Conservation (phyloP, 2,797 vertebrate genomes). For the Myioborus melanocephalus region DNA sequence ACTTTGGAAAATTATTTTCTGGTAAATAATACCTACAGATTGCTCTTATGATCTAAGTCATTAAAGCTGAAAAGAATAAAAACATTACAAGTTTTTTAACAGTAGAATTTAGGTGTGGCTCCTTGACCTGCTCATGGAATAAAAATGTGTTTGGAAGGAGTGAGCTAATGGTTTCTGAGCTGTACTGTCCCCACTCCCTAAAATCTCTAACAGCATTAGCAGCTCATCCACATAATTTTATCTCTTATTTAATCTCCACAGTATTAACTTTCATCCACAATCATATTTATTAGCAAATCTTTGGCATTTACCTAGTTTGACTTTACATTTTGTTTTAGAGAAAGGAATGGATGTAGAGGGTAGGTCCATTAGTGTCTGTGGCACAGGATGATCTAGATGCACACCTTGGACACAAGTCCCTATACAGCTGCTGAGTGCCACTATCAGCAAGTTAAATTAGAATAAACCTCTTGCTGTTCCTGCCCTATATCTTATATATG, state of each 20-base stretch:
- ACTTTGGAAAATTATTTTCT: not conserved
- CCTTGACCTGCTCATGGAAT: not conserved
- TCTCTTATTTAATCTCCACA: not conserved
- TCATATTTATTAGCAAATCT: not conserved
- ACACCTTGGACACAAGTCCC: not conserved
- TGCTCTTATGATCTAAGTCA: not conserved
- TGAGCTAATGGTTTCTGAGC: slow-evolving; percentile 7
- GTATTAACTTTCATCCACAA: not conserved
- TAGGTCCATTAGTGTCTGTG: not conserved
- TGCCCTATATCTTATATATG: not conserved
- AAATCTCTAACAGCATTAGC: not conserved
- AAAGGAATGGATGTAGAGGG: not conserved
- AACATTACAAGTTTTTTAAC: not conserved
- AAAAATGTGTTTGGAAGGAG: slow-evolving; percentile 16
- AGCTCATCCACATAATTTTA: not conserved
- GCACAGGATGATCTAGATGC: not conserved
- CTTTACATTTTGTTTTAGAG: not conserved
- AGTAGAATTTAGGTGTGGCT: not conserved
- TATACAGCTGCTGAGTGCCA: not conserved
- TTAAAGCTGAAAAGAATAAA: not conserved
- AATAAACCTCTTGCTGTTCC: not conserved
- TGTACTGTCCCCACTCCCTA: not conserved
- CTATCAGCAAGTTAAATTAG: not conserved
- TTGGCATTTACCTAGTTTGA: not conserved
- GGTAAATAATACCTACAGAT: not conserved